These are phyloP conservation scores for Pteronura brasiliensis DNA, from an alignment of 2,113 vertebrate genomes.

Conservation along the genomic window DNA sequence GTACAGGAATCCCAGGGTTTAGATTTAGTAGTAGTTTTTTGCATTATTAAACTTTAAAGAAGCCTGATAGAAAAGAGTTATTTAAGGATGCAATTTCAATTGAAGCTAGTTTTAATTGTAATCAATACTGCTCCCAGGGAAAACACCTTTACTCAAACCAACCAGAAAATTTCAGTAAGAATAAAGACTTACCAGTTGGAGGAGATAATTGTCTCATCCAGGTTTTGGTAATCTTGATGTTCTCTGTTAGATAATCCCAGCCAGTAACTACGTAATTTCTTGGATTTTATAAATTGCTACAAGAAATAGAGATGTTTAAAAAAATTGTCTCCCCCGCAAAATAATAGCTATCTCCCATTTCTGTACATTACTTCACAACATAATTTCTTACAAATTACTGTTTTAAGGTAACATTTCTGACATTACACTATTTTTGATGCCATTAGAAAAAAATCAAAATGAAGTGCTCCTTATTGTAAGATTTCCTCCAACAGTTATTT, in stretches of 20 bases:
- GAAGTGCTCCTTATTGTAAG: not conserved
- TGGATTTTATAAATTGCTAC: slow-evolving; percentile 27
- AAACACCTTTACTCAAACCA: not conserved
- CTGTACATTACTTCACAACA: not conserved
- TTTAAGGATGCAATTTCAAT: rapidly evolving
- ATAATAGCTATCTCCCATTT: not conserved
- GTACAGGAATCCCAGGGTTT: not conserved
- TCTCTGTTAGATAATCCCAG: not conserved
- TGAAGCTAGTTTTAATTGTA: not conserved
- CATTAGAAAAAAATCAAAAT: not conserved
- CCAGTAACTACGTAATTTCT: rapidly evolving
- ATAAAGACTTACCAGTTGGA: slow-evolving; percentile 5
- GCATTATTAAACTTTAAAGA: not conserved
- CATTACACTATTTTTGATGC: not conserved
- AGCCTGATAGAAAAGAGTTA: not conserved
- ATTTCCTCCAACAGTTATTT: not conserved
- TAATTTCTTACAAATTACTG: not conserved
- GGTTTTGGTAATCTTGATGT: rapidly evolving
- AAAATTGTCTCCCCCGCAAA: not conserved
- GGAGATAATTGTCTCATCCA: not conserved
- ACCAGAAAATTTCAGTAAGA: not conserved
- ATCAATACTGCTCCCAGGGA: not conserved
- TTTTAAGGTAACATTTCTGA: not conserved
- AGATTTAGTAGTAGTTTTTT: not conserved
- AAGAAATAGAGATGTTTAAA: not conserved